A percentile compares a stretch with the other conserved stretches of the same genome.
Evolutionary conservation across 2,797 vertebrate genomes (phyloP).

Genomic region (Brachymystax lenok): DNA sequence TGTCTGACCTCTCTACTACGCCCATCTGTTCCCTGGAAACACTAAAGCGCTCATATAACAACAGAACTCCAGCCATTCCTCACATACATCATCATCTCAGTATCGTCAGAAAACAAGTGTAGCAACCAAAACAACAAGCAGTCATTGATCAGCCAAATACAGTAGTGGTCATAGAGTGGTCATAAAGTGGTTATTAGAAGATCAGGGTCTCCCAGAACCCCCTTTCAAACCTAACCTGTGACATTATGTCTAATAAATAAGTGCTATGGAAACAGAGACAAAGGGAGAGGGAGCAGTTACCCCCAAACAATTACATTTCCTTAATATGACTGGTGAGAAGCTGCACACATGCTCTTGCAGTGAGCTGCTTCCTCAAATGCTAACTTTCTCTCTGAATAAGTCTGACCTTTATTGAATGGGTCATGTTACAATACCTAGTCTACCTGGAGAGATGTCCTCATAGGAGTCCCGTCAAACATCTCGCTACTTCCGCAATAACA

Average conservation of each 20-base stretch:
- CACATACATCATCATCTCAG: background rate
- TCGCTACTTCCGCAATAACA: too few relatives aligned
- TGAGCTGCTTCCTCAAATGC: too few relatives aligned
- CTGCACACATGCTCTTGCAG: background rate
- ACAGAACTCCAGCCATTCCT: slow-evolving; percentile 39
- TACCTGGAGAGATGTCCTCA: slow-evolving; percentile 55
- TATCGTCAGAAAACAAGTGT: slow-evolving; percentile 43
- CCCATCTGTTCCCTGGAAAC: slow-evolving; percentile 57
- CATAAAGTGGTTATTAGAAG: background rate
- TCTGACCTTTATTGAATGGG: too few relatives aligned
- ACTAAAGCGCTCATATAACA: slow-evolving; percentile 13
- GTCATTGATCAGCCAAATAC: too few relatives aligned
- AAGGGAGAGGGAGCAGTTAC: background rate
- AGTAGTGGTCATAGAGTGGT: background rate
- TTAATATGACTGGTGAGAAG: background rate
- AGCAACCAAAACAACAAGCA: slow-evolving; percentile 30
- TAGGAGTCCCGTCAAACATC: slow-evolving; percentile 81
- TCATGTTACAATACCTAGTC: background rate
- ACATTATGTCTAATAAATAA: slow-evolving; percentile 13
- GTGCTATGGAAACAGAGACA: background rate
- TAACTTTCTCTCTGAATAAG: too few relatives aligned
- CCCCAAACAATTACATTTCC: background rate
- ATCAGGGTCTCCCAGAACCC: background rate
- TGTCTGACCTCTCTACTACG: slow-evolving; percentile 28
- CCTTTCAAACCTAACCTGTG: slow-evolving; percentile 1